phyloP scores from a whole-genome alignment of 1,140 invertebrate genomes.

The Papilio polyxenes region DNA sequence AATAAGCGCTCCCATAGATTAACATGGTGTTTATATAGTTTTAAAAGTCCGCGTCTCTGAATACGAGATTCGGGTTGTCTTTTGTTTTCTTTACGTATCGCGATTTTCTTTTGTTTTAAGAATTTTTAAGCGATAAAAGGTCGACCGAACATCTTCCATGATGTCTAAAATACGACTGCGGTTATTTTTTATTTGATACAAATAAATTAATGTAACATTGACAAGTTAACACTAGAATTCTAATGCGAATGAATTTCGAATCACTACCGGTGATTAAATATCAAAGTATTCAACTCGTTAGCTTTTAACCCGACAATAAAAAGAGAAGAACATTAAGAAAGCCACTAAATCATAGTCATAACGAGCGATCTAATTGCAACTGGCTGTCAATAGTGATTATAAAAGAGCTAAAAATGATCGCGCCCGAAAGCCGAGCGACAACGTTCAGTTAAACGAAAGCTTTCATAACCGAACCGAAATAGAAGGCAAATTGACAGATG shows the following conservation, averaged over 20 bases:
- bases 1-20: slow-evolving; percentile 32
- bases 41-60: slow-evolving; percentile 30
- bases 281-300: slow-evolving; percentile 4
- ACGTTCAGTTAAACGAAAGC: slow-evolving; percentile 66
- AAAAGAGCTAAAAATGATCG: slow-evolving; percentile 75
- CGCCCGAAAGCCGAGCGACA: slow-evolving; percentile 67
- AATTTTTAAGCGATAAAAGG: not conserved
- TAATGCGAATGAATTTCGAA: not conserved
- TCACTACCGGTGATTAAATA: not conserved
- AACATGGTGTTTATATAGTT: slow-evolving; percentile 38
- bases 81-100: slow-evolving; percentile 12
- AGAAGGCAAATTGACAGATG: slow-evolving; percentile 79
- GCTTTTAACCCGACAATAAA: slow-evolving; percentile 14
- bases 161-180: no score
- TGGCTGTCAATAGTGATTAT: slow-evolving; percentile 73
- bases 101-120: not conserved
- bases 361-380: slow-evolving; percentile 58
- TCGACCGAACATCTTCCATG: not conserved
- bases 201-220: no score
- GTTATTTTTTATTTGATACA: no score
- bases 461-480: slow-evolving; percentile 77
- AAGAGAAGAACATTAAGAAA: slow-evolving; percentile 37
- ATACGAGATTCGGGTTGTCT: slow-evolving; percentile 3
- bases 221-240: not conserved
- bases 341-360: slow-evolving; percentile 54